Conservation (phyloP, 2,113 vertebrate genomes). For the Mastomys natalensis region DNA sequence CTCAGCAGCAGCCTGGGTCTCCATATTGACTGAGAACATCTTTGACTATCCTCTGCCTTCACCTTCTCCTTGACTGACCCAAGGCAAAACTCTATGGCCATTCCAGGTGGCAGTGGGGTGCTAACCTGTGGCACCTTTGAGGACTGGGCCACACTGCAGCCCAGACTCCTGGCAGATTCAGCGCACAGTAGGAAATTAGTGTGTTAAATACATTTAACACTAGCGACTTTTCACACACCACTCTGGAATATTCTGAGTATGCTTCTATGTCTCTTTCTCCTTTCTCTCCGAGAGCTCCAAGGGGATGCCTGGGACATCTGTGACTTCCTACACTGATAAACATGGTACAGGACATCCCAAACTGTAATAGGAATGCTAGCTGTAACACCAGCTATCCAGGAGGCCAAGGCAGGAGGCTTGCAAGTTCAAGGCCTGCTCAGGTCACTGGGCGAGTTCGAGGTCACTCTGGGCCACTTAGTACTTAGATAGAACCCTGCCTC, state of each 20-base stretch:
- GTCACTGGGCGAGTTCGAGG: neutral
- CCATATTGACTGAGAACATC: too few species aligned
- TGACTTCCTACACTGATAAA: neutral
- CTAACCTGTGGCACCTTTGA: neutral
- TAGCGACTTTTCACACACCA: neutral
- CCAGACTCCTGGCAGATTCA: neutral
- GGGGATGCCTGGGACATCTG: neutral
- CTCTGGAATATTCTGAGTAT: neutral
- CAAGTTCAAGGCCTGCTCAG: neutral
- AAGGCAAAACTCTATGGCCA: neutral
- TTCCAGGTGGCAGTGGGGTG: neutral
- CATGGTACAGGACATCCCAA: neutral
- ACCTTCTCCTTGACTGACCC: neutral
- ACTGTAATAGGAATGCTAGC: too few species aligned
- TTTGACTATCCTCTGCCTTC: neutral
- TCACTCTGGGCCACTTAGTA: neutral
- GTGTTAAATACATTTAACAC: neutral
- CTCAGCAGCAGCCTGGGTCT: too few species aligned
- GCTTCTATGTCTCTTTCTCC: neutral
- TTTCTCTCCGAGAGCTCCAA: neutral
- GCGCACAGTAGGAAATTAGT: neutral
- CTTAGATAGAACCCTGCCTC: neutral
- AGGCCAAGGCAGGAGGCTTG: neutral
- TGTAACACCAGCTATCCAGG: neutral
- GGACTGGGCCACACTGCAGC: neutral